Conservation (phyloP, 35 echinoderm and acorn worm genomes). For the Stichopus chloronotus region DNA sequence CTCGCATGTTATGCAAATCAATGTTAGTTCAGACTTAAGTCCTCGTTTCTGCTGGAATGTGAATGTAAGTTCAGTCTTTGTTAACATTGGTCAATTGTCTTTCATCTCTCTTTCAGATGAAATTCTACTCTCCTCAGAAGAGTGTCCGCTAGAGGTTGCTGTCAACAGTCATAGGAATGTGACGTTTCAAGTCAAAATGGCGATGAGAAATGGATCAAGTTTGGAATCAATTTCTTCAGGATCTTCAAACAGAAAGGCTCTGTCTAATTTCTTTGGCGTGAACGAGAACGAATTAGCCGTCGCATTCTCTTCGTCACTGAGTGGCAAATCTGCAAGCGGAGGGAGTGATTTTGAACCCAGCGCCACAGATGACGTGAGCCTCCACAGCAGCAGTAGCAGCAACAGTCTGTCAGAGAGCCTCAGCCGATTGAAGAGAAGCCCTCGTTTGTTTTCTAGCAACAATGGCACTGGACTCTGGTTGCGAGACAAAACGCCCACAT, state of each 20-base stretch:
- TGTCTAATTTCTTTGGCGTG: slow-evolving; percentile 89
- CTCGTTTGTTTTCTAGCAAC: slow-evolving; percentile 20
- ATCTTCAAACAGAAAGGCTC: slow-evolving; percentile 61
- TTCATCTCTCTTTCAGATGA: slow-evolving; percentile 81
- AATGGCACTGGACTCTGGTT: slow-evolving; percentile 71
- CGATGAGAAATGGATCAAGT: slow-evolving; percentile 14
- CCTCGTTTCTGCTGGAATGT: too few species aligned
- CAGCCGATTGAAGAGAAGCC: slow-evolving; percentile 33
- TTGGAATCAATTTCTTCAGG: neutral
- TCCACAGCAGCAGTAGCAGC: slow-evolving; percentile 81
- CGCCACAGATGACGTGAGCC: slow-evolving; percentile 66
- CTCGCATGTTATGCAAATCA: neutral
- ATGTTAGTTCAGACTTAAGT: neutral
- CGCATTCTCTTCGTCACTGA: slow-evolving; percentile 63
- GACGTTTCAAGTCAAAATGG: slow-evolving; percentile 80
- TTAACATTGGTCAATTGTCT: neutral
- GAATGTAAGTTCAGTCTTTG: too few species aligned
- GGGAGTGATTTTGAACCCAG: slow-evolving; percentile 21
- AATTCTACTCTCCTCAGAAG: slow-evolving; percentile 83
- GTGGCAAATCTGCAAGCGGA: neutral
- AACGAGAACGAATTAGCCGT: slow-evolving; percentile 66
- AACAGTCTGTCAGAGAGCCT: slow-evolving; percentile 49
- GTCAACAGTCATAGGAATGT: slow-evolving; percentile 72
- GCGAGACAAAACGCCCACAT: slow-evolving; percentile 73
- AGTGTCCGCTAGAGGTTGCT: slow-evolving; percentile 82